These are phyloP conservation scores for Drosophila parthenogenetica DNA, from an alignment of 2,888 invertebrate genomes.

Conservation along the genomic window DNA sequence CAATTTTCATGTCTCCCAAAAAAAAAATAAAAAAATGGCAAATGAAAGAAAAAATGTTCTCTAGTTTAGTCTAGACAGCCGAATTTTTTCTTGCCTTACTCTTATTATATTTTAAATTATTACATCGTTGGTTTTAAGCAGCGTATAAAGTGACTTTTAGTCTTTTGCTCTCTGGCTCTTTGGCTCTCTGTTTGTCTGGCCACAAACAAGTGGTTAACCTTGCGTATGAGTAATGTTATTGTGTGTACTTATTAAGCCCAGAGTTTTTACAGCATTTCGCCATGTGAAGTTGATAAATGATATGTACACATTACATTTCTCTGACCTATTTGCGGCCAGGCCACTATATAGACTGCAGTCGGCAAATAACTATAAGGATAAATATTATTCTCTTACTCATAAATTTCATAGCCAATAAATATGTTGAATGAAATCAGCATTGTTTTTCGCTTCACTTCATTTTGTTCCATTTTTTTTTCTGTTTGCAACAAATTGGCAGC, in stretches of 20 bases:
- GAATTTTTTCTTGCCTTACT: conserved; percentile 19
- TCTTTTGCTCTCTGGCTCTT: not conserved
- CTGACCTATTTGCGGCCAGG: conserved; percentile 26
- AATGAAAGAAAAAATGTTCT: conserved; percentile 19
- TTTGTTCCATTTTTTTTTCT: conserved; percentile 4
- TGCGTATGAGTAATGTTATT: conserved; percentile 73
- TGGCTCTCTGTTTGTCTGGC: conserved; percentile 37
- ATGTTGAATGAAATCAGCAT: conserved; percentile 34
- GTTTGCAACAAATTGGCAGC: conserved; percentile 38
- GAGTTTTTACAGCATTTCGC: conserved; percentile 28
- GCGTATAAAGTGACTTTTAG: conserved; percentile 3
- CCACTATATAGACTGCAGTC: conserved; percentile 11
- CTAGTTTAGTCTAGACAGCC: conserved; percentile 51
- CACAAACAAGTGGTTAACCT: conserved; percentile 68
- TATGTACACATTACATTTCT: conserved; percentile 11
- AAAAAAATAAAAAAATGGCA: not conserved
- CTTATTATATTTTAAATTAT: conserved; percentile 26
- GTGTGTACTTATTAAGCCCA: conserved; percentile 49
- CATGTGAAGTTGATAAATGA: conserved; percentile 35
- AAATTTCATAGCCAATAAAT: conserved; percentile 55
- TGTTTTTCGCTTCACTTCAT: not conserved
- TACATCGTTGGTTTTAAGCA: conserved; percentile 38
- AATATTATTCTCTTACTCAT: conserved; percentile 35
- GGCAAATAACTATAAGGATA: conserved; percentile 23
- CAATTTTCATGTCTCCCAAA: conserved; percentile 29